phyloP scores from a whole-genome alignment of 2,888 invertebrate genomes.

The Lasius platythorax region DNA sequence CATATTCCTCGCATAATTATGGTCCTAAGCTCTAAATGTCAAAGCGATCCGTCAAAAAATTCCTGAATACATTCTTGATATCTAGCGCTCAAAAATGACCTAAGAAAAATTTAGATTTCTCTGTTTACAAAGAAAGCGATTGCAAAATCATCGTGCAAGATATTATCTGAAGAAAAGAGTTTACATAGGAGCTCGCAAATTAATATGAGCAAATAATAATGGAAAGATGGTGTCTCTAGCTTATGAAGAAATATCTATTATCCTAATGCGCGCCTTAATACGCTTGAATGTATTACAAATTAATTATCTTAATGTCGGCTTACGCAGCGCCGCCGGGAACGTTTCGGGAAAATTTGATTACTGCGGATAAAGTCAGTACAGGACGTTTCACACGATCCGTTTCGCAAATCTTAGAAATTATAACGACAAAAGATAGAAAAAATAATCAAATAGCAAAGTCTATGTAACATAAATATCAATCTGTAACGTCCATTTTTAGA shows the following conservation, averaged over 20 bases:
- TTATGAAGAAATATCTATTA: slow-evolving; percentile 44
- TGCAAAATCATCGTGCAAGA: neutral
- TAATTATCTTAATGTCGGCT: slow-evolving; percentile 50
- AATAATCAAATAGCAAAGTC: slow-evolving; percentile 19
- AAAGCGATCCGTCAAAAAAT: neutral
- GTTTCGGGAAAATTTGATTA: slow-evolving; percentile 48
- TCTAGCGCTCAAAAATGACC: neutral
- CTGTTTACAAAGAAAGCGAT: neutral
- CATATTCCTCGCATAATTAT: neutral
- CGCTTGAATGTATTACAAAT: slow-evolving; percentile 37
- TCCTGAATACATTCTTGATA: neutral
- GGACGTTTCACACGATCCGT: neutral
- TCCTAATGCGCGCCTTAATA: slow-evolving; percentile 35
- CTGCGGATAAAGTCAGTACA: slow-evolving; percentile 28
- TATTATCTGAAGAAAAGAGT: neutral
- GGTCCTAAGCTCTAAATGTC: neutral
- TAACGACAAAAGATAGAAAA: neutral
- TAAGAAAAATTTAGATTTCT: neutral
- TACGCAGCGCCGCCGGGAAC: slow-evolving; percentile 6
- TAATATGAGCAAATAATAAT: slow-evolving; percentile 54
- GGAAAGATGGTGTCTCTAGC: neutral
- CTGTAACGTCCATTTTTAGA: neutral
- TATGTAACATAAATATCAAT: slow-evolving; percentile 22
- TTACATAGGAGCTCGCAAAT: slow-evolving; percentile 50
- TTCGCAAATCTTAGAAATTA: slow-evolving; percentile 24